phyloP scores from a whole-genome alignment of 2,113 vertebrate species.

The Campylomormyrus numenius region DNA sequence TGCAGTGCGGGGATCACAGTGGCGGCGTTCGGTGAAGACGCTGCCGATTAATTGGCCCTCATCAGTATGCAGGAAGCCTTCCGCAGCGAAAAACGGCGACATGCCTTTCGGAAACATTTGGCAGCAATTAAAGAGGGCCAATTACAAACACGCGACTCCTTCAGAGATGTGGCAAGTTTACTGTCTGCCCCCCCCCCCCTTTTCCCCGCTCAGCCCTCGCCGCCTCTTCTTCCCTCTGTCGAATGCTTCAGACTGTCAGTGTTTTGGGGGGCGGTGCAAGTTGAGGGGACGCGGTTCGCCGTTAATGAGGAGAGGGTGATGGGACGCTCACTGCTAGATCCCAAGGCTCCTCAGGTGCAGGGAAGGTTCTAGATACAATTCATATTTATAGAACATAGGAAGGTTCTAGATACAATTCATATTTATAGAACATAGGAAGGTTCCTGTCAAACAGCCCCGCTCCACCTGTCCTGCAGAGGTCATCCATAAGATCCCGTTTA shows the following conservation, averaged over 20 bases:
- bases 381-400: neutral
- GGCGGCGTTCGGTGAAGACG: neutral
- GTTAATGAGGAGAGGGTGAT: conserved; percentile 15
- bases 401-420: conserved; percentile 12
- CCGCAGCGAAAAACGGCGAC: neutral
- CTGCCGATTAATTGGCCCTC: neutral
- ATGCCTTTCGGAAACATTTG: conserved; percentile 21
- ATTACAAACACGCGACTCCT: conserved; percentile 13
- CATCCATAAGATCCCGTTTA: neutral
- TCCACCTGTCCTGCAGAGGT: neutral
- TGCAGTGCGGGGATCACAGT: neutral
- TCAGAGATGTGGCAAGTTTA: neutral
- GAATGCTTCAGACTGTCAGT: conserved; percentile 17
- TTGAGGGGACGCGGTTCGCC: neutral
- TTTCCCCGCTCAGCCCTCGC: neutral
- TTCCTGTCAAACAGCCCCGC: neutral
- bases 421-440: neutral
- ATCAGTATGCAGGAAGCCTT: conserved; percentile 15
- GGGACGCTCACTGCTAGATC: neutral
- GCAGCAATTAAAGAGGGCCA: conserved; percentile 19
- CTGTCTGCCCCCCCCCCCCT: too few relatives aligned
- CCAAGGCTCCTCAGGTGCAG: neutral
- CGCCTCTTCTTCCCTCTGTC: neutral
- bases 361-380: conserved; percentile 3
- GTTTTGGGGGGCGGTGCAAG: neutral